These are phyloP conservation scores for Lasioglossum lativentre DNA, from an alignment of 2,888 invertebrate genomes.

Conservation along the genomic window DNA sequence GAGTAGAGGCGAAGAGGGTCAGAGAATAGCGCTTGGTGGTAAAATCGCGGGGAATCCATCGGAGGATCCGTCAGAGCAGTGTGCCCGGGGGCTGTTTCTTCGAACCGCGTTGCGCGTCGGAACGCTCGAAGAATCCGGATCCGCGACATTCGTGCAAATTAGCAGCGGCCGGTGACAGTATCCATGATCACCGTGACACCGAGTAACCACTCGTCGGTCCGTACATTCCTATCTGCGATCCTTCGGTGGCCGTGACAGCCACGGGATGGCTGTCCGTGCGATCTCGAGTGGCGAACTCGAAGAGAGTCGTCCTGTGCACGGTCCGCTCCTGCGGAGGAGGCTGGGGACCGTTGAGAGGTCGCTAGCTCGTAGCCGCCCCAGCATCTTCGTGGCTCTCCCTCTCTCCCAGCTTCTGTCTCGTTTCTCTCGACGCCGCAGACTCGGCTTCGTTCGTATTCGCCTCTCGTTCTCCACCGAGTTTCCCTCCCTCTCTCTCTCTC, in stretches of 20 bases:
- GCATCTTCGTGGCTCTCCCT: slow-evolving; percentile 30
- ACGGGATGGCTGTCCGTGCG: slow-evolving; percentile 48
- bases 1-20: background rate
- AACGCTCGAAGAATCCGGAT: slow-evolving; percentile 59
- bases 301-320: slow-evolving; percentile 42
- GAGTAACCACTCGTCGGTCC: slow-evolving; percentile 58
- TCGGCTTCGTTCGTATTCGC: slow-evolving; percentile 35
- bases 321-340: background rate
- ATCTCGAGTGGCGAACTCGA: slow-evolving; percentile 24
- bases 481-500: background rate
- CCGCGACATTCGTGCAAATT: slow-evolving; percentile 63
- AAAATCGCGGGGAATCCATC: background rate
- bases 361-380: slow-evolving; percentile 40
- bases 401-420: slow-evolving; percentile 43
- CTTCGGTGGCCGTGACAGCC: slow-evolving; percentile 51
- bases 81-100: slow-evolving; percentile 21
- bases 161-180: slow-evolving; percentile 61
- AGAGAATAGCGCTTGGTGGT: background rate
- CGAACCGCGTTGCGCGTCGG: slow-evolving; percentile 30
- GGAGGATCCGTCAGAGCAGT: background rate
- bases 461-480: slow-evolving; percentile 33
- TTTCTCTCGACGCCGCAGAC: background rate
- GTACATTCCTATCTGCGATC: slow-evolving; percentile 63
- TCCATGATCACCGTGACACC: slow-evolving; percentile 65
- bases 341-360: slow-evolving; percentile 44